Conservation (phyloP, 2,113 vertebrate species). For the Micromys minutus region DNA sequence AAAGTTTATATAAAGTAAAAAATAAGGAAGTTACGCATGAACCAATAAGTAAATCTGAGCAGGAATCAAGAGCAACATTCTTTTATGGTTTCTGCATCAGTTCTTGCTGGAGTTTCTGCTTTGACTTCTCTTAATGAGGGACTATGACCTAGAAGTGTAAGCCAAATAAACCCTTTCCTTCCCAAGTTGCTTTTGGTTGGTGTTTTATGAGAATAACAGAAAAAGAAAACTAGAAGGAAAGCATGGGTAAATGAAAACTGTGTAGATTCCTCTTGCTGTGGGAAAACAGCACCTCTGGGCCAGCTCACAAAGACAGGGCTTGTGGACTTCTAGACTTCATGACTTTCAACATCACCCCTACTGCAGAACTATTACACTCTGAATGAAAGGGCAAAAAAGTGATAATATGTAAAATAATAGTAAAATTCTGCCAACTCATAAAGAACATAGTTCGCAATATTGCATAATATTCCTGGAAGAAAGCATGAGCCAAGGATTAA, state of each 20-base stretch:
- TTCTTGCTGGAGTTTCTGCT: neutral
- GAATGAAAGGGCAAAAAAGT: neutral
- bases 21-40: no score
- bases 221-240: neutral
- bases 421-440: neutral
- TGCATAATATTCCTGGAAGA: neutral
- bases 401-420: neutral
- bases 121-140: neutral
- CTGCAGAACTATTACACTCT: neutral
- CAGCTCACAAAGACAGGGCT: neutral
- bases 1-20: no score
- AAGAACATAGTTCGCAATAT: slow-evolving; percentile 20
- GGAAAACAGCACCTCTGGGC: neutral
- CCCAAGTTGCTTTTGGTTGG: neutral
- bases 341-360: neutral
- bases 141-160: neutral
- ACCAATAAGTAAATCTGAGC: no score
- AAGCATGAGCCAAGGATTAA: neutral
- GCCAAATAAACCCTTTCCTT: neutral
- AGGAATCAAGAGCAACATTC: no score
- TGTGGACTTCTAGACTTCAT: neutral
- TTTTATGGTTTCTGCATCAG: neutral
- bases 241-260: neutral
- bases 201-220: neutral
- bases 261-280: neutral